These are phyloP conservation scores for Lytechinus pictus DNA, from an alignment of 35 echinoderm and acorn worm genomes.

Conservation along the genomic window DNA sequence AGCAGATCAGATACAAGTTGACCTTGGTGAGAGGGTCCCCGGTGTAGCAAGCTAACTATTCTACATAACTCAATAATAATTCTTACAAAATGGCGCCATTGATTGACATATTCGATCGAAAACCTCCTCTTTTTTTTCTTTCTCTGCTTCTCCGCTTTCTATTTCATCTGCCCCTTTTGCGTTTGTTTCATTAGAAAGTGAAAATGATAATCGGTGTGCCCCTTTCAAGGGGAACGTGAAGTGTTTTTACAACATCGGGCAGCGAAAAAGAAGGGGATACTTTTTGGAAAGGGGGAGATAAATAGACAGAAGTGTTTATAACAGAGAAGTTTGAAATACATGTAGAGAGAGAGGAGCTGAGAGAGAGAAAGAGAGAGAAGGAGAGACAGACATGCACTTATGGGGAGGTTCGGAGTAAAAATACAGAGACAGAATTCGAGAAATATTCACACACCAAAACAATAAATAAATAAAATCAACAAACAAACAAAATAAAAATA, in stretches of 20 bases:
- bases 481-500: background rate
- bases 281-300: background rate
- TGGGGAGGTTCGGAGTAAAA: no score
- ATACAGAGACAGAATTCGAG: background rate
- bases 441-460: background rate
- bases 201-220: background rate
- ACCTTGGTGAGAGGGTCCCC: slow-evolving; percentile 6
- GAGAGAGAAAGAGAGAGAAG: background rate
- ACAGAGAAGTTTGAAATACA: background rate
- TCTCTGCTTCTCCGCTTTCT: background rate
- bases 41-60: slow-evolving; percentile 13
- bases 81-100: slow-evolving; percentile 24
- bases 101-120: slow-evolving; percentile 34
- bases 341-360: background rate
- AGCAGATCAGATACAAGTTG: slow-evolving; percentile 39
- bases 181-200: background rate
- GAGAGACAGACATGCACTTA: background rate
- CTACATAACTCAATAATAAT: slow-evolving; percentile 48
- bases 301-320: background rate
- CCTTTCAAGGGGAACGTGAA: background rate
- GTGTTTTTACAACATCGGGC: background rate
- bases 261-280: background rate
- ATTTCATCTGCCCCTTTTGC: background rate
- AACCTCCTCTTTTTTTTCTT: slow-evolving; percentile 15
- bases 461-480: background rate